Evolutionary conservation across 2,113 vertebrate species (phyloP).

Genomic region (Typhlomys cinereus): DNA sequence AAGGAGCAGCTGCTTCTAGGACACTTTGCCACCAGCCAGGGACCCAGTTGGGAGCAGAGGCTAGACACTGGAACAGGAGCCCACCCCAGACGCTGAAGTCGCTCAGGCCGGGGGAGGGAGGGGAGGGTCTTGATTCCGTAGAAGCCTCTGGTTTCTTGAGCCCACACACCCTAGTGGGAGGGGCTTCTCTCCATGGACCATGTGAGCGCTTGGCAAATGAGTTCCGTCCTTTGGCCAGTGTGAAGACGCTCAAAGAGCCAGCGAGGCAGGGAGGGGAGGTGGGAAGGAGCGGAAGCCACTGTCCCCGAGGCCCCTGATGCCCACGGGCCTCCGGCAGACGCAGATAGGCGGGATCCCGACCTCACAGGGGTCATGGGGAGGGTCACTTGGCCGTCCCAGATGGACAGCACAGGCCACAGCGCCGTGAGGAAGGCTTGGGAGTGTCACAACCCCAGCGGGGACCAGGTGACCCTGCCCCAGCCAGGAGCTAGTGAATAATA

Average conservation of each 20-base stretch:
- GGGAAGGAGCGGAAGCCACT: accelerated
- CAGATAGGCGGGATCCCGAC: neutral
- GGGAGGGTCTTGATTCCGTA: accelerated
- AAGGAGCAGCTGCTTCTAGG: conserved; percentile 35
- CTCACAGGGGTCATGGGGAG: too few species aligned
- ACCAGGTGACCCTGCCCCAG: neutral
- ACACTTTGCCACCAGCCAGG: neutral
- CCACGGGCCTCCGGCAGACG: accelerated
- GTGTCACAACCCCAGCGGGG: neutral
- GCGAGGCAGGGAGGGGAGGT: neutral
- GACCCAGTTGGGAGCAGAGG: neutral
- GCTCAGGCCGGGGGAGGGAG: neutral
- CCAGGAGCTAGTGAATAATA: conserved; percentile 12
- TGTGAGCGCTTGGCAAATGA: neutral
- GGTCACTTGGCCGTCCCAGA: neutral
- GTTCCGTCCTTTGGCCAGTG: neutral
- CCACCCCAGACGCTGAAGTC: neutral
- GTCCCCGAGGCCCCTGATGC: accelerated
- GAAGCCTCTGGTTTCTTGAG: neutral
- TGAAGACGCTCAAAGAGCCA: neutral
- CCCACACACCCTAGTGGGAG: accelerated
- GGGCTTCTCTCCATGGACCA: neutral
- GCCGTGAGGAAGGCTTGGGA: too few species aligned
- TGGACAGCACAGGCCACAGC: neutral
- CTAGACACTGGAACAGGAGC: accelerated